Evolutionary conservation across 1,140 invertebrate genomes (phyloP).

Genomic region (Aplysia californica): DNA sequence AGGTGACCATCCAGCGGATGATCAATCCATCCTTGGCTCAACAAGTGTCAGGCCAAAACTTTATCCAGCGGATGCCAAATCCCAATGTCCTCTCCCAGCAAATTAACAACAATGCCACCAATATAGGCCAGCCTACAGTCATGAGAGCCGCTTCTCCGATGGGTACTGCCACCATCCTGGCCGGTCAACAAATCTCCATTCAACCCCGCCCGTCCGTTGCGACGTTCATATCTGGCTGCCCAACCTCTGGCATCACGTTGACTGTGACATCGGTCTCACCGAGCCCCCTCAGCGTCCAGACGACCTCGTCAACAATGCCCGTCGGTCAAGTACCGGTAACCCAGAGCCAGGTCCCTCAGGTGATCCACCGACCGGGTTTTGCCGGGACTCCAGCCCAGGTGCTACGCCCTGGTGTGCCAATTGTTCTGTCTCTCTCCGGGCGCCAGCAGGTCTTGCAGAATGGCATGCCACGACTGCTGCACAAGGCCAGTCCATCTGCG

Average conservation of each 20-base stretch:
- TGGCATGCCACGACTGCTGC: too few species aligned
- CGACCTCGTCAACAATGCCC: background rate
- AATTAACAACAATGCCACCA: background rate
- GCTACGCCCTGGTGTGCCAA: background rate
- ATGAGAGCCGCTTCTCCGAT: background rate
- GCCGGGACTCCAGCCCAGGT: background rate
- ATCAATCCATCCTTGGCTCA: constrained; percentile 14
- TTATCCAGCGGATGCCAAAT: constrained; percentile 9
- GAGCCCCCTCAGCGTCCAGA: background rate
- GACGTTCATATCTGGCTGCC: background rate
- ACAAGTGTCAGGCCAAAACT: background rate
- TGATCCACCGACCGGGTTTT: background rate
- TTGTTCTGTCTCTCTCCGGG: constrained; percentile 13
- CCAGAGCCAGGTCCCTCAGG: background rate
- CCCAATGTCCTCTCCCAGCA: constrained; percentile 2
- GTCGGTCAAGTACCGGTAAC: background rate
- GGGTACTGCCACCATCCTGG: constrained; percentile 1
- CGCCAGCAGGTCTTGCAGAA: constrained; percentile 2
- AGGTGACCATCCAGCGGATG: constrained; percentile 10
- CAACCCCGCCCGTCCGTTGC: constrained; percentile 13
- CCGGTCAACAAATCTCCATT: constrained; percentile 16
- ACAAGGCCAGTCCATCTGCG: too few species aligned
- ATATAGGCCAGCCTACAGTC: background rate
- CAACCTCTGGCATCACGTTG: constrained; percentile 17
- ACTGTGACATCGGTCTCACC: constrained; percentile 20